phyloP scores from a whole-genome alignment of 2,888 invertebrate genomes.

The Cylindroiulus punctatus region DNA sequence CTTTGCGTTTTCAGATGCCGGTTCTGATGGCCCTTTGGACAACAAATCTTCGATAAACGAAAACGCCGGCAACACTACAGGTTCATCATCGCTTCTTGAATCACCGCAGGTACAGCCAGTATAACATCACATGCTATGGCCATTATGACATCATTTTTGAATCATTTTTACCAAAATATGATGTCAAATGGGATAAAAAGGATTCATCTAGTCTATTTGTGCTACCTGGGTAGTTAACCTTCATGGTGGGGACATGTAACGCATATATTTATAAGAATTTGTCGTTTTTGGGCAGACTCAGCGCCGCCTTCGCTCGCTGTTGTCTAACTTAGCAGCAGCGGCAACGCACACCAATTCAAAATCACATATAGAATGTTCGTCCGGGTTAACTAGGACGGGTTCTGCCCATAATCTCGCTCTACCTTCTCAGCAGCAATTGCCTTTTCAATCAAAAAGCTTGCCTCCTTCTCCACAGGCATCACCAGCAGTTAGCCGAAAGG shows the following conservation, averaged over 20 bases:
- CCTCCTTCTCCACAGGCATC: constrained; percentile 65
- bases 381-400: constrained; percentile 75
- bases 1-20: neutral
- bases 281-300: constrained; percentile 51
- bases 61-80: neutral
- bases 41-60: neutral
- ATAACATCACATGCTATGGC: no score
- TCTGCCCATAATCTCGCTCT: constrained; percentile 77
- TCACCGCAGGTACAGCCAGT: neutral
- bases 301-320: constrained; percentile 53
- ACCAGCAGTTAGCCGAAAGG: constrained; percentile 69
- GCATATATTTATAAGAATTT: constrained; percentile 27
- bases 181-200: no score
- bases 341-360: constrained; percentile 61
- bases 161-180: no score
- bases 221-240: neutral
- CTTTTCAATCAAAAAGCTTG: constrained; percentile 62
- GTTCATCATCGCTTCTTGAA: neutral
- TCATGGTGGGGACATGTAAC: neutral
- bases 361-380: constrained; percentile 46
- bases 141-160: no score
- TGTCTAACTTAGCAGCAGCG: constrained; percentile 64
- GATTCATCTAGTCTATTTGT: no score
- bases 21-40: neutral
- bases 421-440: constrained; percentile 62